Conservation (phyloP, 2,797 vertebrate genomes). For the Chaunax sp. region DNA sequence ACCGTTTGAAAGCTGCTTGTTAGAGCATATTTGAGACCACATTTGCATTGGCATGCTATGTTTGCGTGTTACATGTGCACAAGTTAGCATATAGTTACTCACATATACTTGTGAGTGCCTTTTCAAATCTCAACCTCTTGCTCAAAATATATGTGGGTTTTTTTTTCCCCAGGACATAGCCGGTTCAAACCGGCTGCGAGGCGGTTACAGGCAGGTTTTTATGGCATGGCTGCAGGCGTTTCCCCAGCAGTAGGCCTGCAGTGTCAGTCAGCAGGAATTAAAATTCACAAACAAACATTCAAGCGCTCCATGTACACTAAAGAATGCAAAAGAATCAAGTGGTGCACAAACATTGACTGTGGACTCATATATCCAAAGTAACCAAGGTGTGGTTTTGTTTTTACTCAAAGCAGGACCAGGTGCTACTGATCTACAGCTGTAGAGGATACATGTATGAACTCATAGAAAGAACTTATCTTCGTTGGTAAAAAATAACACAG, state of each 20-base stretch:
- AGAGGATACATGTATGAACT: neutral
- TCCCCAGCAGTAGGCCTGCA: conserved; percentile 6
- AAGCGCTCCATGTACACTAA: no score
- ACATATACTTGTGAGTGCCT: neutral
- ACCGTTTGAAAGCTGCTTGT: neutral
- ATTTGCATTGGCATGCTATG: no score
- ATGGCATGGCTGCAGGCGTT: conserved; percentile 29
- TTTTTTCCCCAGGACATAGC: conserved; percentile 22
- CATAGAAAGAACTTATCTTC: neutral
- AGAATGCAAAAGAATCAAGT: no score
- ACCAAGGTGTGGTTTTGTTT: neutral
- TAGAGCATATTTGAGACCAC: no score
- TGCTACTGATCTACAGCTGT: neutral
- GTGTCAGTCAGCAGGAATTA: conserved; percentile 20
- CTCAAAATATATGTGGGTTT: conserved; percentile 4
- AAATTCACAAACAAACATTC: neutral
- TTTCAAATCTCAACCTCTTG: conserved; percentile 18
- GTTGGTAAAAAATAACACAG: conserved; percentile 14
- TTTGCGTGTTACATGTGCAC: neutral
- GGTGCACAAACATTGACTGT: no score
- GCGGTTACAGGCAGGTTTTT: conserved; percentile 35
- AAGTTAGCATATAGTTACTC: neutral
- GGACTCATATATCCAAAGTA: neutral
- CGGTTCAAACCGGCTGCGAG: conserved; percentile 60
- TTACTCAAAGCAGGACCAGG: neutral